Base-by-base conservation (phyloP, 2,888 invertebrate species). In the Cerceris ruficornis region DNA sequence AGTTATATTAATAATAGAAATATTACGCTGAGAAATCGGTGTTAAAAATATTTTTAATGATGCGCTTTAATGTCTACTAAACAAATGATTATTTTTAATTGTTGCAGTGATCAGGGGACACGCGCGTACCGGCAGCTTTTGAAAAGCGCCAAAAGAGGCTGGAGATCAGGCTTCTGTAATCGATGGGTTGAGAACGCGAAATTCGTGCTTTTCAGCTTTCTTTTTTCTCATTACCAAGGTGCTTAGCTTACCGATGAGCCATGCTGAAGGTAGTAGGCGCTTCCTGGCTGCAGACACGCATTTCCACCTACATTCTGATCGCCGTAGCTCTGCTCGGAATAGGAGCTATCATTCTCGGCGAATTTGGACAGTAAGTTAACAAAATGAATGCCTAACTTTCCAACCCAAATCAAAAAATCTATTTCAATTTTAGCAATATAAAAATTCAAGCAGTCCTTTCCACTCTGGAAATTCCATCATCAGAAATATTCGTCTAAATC, bases 251-350 rank as follows among this genome's bases (percentile, higher is more conserved):
- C 89, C 90, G 88, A 92, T 92, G 92, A 92, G 89, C 89, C 89
- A 96, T 96, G 94, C 93, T 96, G 92, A 96, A 96, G 94, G 96
- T 96, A 80, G 96, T 96, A 76, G 96, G 96, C 87, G 96, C 96
- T 90, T 96, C 96, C 70, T 96, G 96, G 96, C 94, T 95, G 87
- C 95, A 95, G 92, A 96, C 96, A 80, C 95, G 95, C 91, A 94
- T 96, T 89, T 95, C 95, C 90, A 95, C 95, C 54, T 95, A 95
- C 90, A 95, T 96, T 86, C 93, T 96, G 81, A 94, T 95, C 70
- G 94, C 95, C 87, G 95, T 96, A 82, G 95, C 95, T 81, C 92
- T 95, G 71, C 92, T 96, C 74, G 95, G 95, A 76, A 94, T 96
- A 80, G 93, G 95, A 85, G 95, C 95, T 62, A 94, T 96, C 77